Evolutionary conservation across 2,888 invertebrate species (phyloP), one percentile per base, ranked within the genome.

Genomic region (Linyphia triangularis): DNA sequence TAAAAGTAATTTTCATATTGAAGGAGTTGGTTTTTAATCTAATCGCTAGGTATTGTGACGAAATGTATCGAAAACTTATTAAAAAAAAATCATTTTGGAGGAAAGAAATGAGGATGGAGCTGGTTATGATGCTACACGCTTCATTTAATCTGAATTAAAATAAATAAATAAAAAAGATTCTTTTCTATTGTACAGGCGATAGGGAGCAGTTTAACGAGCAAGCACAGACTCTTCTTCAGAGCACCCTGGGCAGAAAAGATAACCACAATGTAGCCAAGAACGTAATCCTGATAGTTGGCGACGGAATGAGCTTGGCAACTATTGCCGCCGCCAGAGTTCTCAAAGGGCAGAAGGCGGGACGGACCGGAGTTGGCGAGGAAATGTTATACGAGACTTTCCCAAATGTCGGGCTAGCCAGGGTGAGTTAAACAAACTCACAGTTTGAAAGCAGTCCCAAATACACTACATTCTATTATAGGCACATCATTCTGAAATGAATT

Each of bases 301-400:
- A 89, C 51, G 88, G 88, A 7, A 89, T 89, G 88, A 89, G 84
- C 19, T 24, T 89, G 40, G 63, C 88, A 26, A 89, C 88, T 13
- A 51, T 89, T 0, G 84, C 84, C 22, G 88, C 88, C 0, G 78
- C 88, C 2, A n/a, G 88, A 7, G 84, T 89, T 2, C 57, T 89
- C 10, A 89, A 88, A 30, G 78, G 81, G 75, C 88, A 89, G 67
- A 84, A 83, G n/a, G 69, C 72, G 7, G 88, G 88, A 7, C 43
- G 88, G 0, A 28, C 72, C 4, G 88, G 88, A 3, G 37, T 79
- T 0, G 88, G 78, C 7, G 84, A 82, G 19, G 78, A 79, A 22
- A 78, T 89, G 84, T 57, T 78, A 5, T 89, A 79, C 43, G 88
- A 89, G 65, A 84, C 78, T 0, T 89, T 89, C 33, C 88, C 88